Base-by-base conservation (phyloP, 2,888 invertebrate genomes). In the Pseudolycoriella hygida region DNA sequence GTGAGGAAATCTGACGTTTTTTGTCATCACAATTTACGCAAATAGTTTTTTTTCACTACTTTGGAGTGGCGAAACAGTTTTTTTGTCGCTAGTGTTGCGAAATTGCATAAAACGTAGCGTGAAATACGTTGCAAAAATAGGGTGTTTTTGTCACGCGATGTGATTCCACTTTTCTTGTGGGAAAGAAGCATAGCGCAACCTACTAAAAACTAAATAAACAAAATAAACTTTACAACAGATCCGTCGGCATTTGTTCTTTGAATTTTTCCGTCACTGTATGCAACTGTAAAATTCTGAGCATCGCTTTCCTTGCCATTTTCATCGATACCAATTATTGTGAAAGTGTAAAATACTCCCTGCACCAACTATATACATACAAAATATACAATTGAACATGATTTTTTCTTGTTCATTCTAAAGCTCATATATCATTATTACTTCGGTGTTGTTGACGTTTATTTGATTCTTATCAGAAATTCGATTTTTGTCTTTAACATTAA, bases 391-490 rank as follows among this genome's bases (percentile, higher is more conserved):
- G n/a, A n/a, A n/a, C n/a, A 5, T 15, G 12, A 8, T 4, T 17
- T 6, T 8, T 5, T 3, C 15, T 17, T 17, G 11, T 17, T 17
- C 15, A 40, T 14, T 34, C n/a, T 10, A 6, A 31, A 31, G 11
- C 6, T 31, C 6, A 31, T 31, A 31, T n/a, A n/a, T n/a, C n/a
- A n/a, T n/a, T n/a, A n/a, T n/a, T 25, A 47, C 47, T 15, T 47
- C 47, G 15, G 15, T 14, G 14, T 44, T 44, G 31, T 38, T 25
- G 14, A 47, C 42, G n/a, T 44, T 44, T 17, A 47, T 44, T 47
- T 41, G 44, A 44, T 47, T 47, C 32, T 44, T 47, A 5, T 38
- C 11, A 10, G 47, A 42, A 39, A 47, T 47, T 15, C 32, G 30
- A 25, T 42, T 8, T 14, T 14, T 17, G 25, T 44, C 15, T 1